Conservation (phyloP, 2,888 invertebrate genomes). For the Mythimna loreyi region DNA sequence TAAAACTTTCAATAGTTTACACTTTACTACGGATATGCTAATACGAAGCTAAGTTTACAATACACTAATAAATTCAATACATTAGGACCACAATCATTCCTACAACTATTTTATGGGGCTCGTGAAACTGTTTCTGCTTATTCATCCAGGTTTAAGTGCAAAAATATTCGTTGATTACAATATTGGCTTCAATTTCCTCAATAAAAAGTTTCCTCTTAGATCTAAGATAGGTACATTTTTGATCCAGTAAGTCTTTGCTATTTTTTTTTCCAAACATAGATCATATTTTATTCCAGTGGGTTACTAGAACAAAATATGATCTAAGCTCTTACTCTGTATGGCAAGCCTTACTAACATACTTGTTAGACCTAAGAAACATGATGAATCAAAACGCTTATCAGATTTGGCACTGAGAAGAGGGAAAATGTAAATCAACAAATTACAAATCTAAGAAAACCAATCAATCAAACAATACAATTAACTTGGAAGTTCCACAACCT, state of each 20-base stretch:
- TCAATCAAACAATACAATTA: slow-evolving; percentile 19
- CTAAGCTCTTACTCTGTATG: neutral
- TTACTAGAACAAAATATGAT: too few relatives aligned
- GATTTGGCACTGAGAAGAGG: slow-evolving; percentile 18
- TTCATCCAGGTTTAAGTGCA: neutral
- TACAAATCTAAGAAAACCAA: slow-evolving; percentile 20
- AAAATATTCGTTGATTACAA: neutral
- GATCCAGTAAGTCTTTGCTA: too few relatives aligned
- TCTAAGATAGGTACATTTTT: neutral
- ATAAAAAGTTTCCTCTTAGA: neutral
- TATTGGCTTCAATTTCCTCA: neutral
- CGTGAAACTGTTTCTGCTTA: neutral
- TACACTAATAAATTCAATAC: slow-evolving; percentile 14
- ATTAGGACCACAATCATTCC: slow-evolving; percentile 18
- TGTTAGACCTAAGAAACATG: neutral
- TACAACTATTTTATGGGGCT: slow-evolving; percentile 13
- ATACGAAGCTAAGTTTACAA: slow-evolving; percentile 31
- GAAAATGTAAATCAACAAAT: slow-evolving; percentile 25
- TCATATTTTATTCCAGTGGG: slow-evolving; percentile 8
- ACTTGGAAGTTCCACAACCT: slow-evolving; percentile 22
- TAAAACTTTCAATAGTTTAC: slow-evolving; percentile 7
- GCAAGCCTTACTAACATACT: neutral
- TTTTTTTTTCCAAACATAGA: neutral
- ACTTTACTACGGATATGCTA: slow-evolving; percentile 7
- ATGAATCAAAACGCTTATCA: slow-evolving; percentile 27